Conservation (phyloP, 2,113 vertebrate genomes). For the Madoqua kirkii region DNA sequence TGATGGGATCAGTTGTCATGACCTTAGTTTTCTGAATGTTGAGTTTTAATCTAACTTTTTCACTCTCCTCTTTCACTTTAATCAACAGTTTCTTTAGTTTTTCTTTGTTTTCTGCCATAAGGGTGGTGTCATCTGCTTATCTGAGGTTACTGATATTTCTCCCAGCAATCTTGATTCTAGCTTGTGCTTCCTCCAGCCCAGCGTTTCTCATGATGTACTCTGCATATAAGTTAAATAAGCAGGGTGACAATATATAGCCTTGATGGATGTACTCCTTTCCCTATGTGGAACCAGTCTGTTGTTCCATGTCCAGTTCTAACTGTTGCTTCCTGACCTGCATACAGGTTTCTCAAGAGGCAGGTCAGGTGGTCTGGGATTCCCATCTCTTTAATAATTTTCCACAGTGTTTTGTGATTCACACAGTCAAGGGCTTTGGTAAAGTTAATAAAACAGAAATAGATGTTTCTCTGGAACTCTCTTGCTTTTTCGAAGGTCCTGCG, state of each 20-base stretch:
- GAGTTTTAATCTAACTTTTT: background rate
- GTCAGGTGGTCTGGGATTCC: background rate
- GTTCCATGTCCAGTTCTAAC: background rate
- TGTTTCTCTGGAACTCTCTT: background rate
- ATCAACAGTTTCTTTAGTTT: background rate
- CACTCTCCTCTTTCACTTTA: background rate
- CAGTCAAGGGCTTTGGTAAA: background rate
- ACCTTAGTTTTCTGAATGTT: background rate
- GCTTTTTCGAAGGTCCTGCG: background rate
- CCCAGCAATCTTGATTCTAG: fast-evolving
- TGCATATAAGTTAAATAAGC: background rate
- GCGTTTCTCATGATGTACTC: background rate
- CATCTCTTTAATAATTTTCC: background rate
- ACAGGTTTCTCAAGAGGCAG: background rate
- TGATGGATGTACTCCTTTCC: background rate
- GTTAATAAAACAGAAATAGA: background rate
- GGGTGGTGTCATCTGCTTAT: background rate
- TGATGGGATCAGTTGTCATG: background rate
- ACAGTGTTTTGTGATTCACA: background rate
- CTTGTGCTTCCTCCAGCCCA: background rate
- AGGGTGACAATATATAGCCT: background rate
- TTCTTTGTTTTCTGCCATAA: background rate
- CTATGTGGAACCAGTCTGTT: background rate
- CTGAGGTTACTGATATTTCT: background rate
- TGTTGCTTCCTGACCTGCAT: background rate